Conservation (phyloP, 2,113 vertebrate genomes). For the Pseudorasbora parva region DNA sequence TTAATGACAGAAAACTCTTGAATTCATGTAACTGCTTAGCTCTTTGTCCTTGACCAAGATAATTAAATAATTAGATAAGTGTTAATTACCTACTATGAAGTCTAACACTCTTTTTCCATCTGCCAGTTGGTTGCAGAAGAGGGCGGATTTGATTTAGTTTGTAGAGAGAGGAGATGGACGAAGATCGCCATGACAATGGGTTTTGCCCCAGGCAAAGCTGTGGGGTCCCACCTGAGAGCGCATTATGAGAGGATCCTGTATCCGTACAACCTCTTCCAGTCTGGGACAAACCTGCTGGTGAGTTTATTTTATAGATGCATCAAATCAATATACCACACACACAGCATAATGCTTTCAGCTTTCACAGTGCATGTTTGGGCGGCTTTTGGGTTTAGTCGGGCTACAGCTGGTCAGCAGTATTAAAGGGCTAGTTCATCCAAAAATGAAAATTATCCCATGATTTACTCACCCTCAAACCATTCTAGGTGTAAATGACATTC, state of each 20-base stretch:
- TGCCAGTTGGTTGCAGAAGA: slow-evolving; percentile 93
- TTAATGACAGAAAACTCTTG: too few relatives aligned
- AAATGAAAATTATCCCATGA: too few relatives aligned
- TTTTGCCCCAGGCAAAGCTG: slow-evolving; percentile 92
- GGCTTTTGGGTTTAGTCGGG: background rate
- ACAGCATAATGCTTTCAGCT: background rate
- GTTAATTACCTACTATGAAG: background rate
- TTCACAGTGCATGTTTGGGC: background rate
- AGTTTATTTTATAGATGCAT: slow-evolving; percentile 62
- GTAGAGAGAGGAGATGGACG: slow-evolving; percentile 94
- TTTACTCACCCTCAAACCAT: too few relatives aligned
- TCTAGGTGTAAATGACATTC: too few relatives aligned
- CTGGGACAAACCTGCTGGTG: slow-evolving; percentile 90
- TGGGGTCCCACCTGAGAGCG: slow-evolving; percentile 93
- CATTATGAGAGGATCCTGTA: slow-evolving; percentile 95
- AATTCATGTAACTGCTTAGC: background rate
- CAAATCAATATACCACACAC: background rate
- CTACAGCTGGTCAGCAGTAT: background rate
- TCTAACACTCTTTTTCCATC: background rate
- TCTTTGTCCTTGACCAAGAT: background rate
- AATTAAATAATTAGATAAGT: too few relatives aligned
- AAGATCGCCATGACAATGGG: slow-evolving; percentile 94
- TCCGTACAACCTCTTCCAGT: slow-evolving; percentile 94
- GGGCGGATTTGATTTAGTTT: slow-evolving; percentile 93
- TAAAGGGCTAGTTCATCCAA: too few relatives aligned